Evolutionary conservation across 2,888 invertebrate species (phyloP).

Genomic region (Thereva nobilitata): DNA sequence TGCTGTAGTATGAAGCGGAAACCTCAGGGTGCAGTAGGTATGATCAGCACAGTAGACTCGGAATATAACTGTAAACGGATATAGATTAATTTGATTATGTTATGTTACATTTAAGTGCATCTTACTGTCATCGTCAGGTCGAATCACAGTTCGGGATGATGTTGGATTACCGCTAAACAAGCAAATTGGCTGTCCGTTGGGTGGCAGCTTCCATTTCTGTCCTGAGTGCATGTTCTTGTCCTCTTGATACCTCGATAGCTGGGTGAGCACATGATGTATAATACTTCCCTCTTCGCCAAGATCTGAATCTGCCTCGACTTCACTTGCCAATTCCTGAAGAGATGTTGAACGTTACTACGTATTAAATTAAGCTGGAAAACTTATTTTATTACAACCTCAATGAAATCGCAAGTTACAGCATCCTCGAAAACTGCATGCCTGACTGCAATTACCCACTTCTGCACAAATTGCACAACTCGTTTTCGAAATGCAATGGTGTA

Average conservation of each 20-base stretch:
- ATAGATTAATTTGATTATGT: constrained; percentile 1
- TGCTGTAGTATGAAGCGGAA: constrained; percentile 72
- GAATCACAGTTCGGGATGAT: constrained; percentile 64
- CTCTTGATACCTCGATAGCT: constrained; percentile 64
- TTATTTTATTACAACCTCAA: constrained; percentile 61
- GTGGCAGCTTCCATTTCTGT: constrained; percentile 72
- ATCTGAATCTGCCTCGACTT: constrained; percentile 70
- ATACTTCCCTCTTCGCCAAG: constrained; percentile 70
- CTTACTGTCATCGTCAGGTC: constrained; percentile 71
- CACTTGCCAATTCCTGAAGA: constrained; percentile 67
- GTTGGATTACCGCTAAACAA: constrained; percentile 65
- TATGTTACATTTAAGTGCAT: constrained; percentile 33
- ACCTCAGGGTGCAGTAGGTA: constrained; percentile 76
- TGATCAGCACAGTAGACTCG: constrained; percentile 81
- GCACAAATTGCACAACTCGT: constrained; percentile 77
- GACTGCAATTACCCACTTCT: constrained; percentile 74
- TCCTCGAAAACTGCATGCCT: constrained; percentile 77
- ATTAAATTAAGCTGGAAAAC: neutral
- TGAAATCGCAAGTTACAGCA: constrained; percentile 69
- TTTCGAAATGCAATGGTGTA: constrained; percentile 71
- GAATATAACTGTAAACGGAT: constrained; percentile 69
- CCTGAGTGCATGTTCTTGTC: constrained; percentile 65
- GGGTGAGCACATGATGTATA: constrained; percentile 70
- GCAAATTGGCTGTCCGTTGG: constrained; percentile 70
- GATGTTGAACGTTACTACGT: neutral